Base-by-base conservation (phyloP, 2,888 invertebrate species). In the Gibbula magus region DNA sequence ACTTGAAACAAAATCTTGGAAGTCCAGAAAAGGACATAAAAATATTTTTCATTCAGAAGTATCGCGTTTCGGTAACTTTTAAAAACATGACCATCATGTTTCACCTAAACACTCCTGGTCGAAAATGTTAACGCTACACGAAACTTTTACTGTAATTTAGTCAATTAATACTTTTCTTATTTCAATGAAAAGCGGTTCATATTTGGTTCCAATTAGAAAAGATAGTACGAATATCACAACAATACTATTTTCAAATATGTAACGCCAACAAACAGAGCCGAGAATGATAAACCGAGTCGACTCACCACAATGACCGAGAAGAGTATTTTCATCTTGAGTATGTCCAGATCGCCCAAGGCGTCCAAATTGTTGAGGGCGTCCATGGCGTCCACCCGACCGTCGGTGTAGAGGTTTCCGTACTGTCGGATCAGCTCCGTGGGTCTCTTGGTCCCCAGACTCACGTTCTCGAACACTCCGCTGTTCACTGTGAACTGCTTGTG, bases 231-330 rank as follows among this genome's bases (percentile, higher is more conserved):
- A 10, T 52, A 52, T 13, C 52, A 10, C 10, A 52, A 13, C 10
- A 52, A 52, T 16, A 52, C 10, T 10, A 52, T 52, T 52, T 52
- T 52, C 16, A 13, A 52, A 52, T 16, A 13, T 16, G 16, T 16
- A 52, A 18, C 10, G 10, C 10, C 10, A 52, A 52, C 52, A 52
- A 10, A 52, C 52, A 52, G 13, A 52, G 52, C 16, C 16, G 52
- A 52, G 13, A 52, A 52, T 10, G 16, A 10, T 10, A 10, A 54
- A 52, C 16, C 10, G 7, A 22, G n/a, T n/a, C n/a, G 35, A 91
- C 97, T 96, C 94, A 98, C 98, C 94, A 98, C 98, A 87, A 98
- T 96, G 81, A 98, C 97, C 81, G 98, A 98, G 94, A 98, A 98
- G 85, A 99, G 95, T 86, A 99, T 97, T 94, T 98, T 99, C 89